phyloP scores from a whole-genome alignment of 2,888 invertebrate species.

The Catocala sponsa region DNA sequence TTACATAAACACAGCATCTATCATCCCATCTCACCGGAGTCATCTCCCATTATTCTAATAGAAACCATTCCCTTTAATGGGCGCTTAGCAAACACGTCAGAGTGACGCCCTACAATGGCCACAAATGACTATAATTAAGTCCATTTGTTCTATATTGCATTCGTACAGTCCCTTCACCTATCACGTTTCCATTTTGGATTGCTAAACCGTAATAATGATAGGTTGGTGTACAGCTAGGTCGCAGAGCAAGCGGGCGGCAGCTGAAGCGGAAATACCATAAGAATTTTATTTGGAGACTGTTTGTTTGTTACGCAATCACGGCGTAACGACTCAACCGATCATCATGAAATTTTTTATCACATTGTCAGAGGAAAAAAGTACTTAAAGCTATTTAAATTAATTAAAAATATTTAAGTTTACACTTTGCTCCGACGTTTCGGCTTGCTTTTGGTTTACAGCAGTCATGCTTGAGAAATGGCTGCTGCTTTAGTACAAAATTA shows the following conservation, averaged over 20 bases:
- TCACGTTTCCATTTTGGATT: slow-evolving; percentile 81
- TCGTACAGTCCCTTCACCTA: slow-evolving; percentile 83
- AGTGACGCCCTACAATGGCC: slow-evolving; percentile 37
- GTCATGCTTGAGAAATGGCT: no score
- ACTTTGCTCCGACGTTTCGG: no score
- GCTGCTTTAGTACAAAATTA: no score
- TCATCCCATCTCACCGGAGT: slow-evolving; percentile 10
- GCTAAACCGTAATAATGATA: slow-evolving; percentile 82
- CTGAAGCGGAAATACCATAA: no score
- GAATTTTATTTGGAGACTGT: no score
- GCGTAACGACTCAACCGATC: no score
- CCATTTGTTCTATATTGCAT: slow-evolving; percentile 81
- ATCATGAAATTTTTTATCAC: no score
- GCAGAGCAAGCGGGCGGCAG: slow-evolving; percentile 31
- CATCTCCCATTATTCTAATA: slow-evolving; percentile 26
- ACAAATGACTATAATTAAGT: slow-evolving; percentile 80
- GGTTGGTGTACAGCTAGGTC: slow-evolving; percentile 45
- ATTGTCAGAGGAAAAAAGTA: no score
- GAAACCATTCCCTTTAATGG: slow-evolving; percentile 27
- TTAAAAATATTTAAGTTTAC: no score
- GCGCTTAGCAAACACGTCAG: slow-evolving; percentile 39
- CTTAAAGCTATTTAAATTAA: no score
- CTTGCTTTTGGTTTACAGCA: no score
- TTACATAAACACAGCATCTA: slow-evolving; percentile 13
- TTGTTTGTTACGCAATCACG: no score